A percentile compares a stretch with the other conserved stretches of the same genome.
These are phyloP conservation scores for Chrysemys picta DNA, from an alignment of 2,113 vertebrate species.

Conservation along the genomic window DNA sequence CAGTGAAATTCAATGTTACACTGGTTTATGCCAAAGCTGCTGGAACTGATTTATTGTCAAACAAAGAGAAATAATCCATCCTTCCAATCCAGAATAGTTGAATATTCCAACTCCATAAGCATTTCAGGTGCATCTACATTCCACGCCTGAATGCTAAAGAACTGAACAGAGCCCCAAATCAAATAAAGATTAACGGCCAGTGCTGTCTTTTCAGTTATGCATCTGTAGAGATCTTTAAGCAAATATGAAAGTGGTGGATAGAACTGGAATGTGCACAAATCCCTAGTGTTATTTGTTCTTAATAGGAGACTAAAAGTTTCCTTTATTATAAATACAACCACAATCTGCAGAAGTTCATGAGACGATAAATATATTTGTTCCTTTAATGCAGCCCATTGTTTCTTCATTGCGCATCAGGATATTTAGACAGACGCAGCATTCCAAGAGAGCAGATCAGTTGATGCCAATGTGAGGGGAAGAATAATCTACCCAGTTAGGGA, in stretches of 20 bases:
- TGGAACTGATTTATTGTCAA: neutral
- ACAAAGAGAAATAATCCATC: neutral
- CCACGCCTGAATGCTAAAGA: neutral
- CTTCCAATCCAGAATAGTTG: neutral
- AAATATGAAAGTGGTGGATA: neutral
- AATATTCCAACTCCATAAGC: neutral
- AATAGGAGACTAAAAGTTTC: neutral
- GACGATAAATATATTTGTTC: neutral
- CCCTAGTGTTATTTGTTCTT: neutral
- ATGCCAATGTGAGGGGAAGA: neutral
- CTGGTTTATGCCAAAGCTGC: neutral
- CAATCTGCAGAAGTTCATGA: neutral
- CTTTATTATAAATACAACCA: neutral
- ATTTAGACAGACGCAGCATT: neutral
- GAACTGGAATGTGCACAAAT: neutral
- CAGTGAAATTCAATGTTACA: neutral
- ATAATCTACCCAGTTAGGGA: neutral
- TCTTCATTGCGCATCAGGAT: neutral
- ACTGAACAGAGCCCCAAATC: neutral
- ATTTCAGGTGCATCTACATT: neutral
- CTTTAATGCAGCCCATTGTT: neutral
- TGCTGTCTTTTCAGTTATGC: neutral
- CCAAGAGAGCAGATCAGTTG: neutral
- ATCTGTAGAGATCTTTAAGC: neutral
- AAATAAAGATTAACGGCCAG: neutral